Percentiles rank a stretch among this genome's conserved stretches.
Evolutionary conservation across 1,140 invertebrate genomes (phyloP).

Genomic region (Pararge aegeria): DNA sequence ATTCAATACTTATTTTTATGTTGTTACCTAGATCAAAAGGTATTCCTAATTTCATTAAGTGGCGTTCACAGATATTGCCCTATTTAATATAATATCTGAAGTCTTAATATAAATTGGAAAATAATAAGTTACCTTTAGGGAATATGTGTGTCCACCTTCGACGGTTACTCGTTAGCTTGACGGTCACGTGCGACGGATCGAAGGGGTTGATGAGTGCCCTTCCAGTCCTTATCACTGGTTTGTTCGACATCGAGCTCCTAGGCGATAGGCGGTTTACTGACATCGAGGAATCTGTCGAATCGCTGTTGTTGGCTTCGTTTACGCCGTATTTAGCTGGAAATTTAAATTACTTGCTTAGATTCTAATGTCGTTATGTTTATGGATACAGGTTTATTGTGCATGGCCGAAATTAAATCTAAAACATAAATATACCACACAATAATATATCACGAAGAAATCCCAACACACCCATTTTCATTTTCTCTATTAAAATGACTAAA

Average conservation of each 20-base stretch:
- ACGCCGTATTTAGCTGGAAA: slow-evolving; percentile 47
- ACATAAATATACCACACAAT: too few relatives aligned
- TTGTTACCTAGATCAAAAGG: too few relatives aligned
- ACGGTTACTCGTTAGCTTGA: slow-evolving; percentile 97
- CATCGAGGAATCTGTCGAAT: slow-evolving; percentile 53
- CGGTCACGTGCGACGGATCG: slow-evolving; percentile 97
- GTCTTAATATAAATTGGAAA: background rate
- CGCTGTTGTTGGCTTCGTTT: slow-evolving; percentile 48
- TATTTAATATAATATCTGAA: background rate
- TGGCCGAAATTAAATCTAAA: too few relatives aligned
- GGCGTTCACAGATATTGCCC: too few relatives aligned
- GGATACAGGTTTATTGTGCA: too few relatives aligned
- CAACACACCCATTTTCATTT: background rate
- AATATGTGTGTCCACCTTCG: slow-evolving; percentile 99
- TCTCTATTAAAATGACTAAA: background rate
- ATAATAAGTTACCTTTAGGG: slow-evolving; percentile 88
- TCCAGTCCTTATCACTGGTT: slow-evolving; percentile 83
- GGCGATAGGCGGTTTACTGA: slow-evolving; percentile 54
- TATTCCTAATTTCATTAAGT: too few relatives aligned
- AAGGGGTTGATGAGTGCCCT: slow-evolving; percentile 97
- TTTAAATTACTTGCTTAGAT: slow-evolving; percentile 1
- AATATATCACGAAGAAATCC: background rate
- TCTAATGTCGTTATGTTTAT: too few relatives aligned
- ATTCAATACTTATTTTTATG: too few relatives aligned
- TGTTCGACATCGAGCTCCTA: slow-evolving; percentile 58